Evolutionary conservation across 2,113 vertebrate species (phyloP).

Genomic region (human): GRCh38 chr1:203349001-203349500

Average conservation of each 20-base stretch:
- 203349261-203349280: not conserved
- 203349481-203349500: not conserved
- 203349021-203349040: not conserved
- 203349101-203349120: not conserved
- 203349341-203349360: not conserved
- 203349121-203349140: not conserved
- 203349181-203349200: not conserved
- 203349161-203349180: not conserved
- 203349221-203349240: not conserved
- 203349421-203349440: not conserved
- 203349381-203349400: not conserved
- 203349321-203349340: not conserved
- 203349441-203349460: not conserved
- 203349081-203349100: not conserved
- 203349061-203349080: not conserved
- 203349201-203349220: not conserved
- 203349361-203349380: not conserved
- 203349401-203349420: not conserved
- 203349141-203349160: accelerated
- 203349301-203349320: not conserved
- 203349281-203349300: not conserved
- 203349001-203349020: not conserved
- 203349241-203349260: too few species aligned
- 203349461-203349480: not conserved
- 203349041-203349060: not conserved